Percentiles rank a stretch among this genome's conserved stretches.
These are phyloP conservation scores for Orestias chungarensis DNA, from an alignment of 2,797 vertebrate species.

Conservation along the genomic window DNA sequence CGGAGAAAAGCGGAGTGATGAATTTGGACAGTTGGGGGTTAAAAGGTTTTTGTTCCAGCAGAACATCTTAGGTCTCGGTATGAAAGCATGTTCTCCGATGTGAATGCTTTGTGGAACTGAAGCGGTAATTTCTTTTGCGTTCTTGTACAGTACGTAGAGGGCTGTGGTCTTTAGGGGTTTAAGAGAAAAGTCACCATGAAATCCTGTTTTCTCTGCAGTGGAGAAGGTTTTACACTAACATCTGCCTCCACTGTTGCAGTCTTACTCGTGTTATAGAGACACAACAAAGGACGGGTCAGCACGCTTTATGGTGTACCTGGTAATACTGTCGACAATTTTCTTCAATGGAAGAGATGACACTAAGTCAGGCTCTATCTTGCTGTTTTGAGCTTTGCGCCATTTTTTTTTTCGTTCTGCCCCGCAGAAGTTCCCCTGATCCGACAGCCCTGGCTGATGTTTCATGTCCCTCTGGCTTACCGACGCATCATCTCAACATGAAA, in stretches of 20 bases:
- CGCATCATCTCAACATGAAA: constrained; percentile 11
- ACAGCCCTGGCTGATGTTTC: constrained; percentile 21
- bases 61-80: constrained; percentile 34
- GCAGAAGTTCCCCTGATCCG: constrained; percentile 46
- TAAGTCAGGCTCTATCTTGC: constrained; percentile 21
- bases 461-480: constrained; percentile 16
- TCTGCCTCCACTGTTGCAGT: constrained; percentile 33
- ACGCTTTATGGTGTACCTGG: constrained; percentile 19
- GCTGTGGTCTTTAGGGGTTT: constrained; percentile 44
- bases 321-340: constrained; percentile 24
- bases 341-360: constrained; percentile 41
- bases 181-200: constrained; percentile 38
- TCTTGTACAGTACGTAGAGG: constrained; percentile 43
- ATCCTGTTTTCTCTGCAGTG: constrained; percentile 37
- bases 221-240: constrained; percentile 56
- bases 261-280: constrained; percentile 26
- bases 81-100: constrained; percentile 37
- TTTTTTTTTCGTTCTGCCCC: constrained; percentile 6
- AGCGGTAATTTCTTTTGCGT: constrained; percentile 33
- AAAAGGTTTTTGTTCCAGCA: constrained; percentile 57
- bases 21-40: constrained; percentile 32
- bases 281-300: constrained; percentile 31
- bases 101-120: constrained; percentile 36
- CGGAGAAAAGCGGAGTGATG: constrained; percentile 28
- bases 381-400: constrained; percentile 31